phyloP scores from a whole-genome alignment of 1,140 invertebrate genomes.

The Dendroctonus ponderosae region DNA sequence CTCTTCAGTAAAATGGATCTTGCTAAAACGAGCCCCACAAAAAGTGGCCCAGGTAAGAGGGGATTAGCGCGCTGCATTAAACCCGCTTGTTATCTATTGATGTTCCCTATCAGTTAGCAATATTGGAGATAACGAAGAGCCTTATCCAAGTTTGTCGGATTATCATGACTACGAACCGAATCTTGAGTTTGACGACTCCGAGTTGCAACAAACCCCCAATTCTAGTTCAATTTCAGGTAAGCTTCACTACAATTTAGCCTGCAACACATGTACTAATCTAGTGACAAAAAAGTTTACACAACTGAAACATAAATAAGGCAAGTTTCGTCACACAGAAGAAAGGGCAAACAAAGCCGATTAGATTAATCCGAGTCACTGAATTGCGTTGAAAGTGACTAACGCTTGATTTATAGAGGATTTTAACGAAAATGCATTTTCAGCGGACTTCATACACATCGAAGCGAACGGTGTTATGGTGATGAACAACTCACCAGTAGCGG shows the following conservation, averaged over 20 bases:
- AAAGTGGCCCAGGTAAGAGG: background rate
- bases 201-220: slow-evolving; percentile 65
- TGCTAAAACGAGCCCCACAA: background rate
- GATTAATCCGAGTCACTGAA: background rate
- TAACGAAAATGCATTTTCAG: slow-evolving; percentile 32
- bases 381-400: background rate
- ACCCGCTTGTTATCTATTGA: background rate
- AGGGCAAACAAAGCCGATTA: background rate
- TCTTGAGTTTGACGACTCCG: slow-evolving; percentile 94
- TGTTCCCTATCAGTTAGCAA: slow-evolving; percentile 21
- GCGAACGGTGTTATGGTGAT: slow-evolving; percentile 40
- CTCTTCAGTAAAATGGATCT: slow-evolving; percentile 29
- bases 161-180: slow-evolving; percentile 92
- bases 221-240: slow-evolving; percentile 52
- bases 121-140: slow-evolving; percentile 69
- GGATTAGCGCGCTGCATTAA: background rate
- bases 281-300: no score
- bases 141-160: slow-evolving; percentile 85
- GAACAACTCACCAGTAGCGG: slow-evolving; percentile 46
- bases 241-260: background rate
- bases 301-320: no score
- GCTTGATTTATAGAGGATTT: no score
- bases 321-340: no score
- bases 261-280: no score
- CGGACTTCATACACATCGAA: slow-evolving; percentile 48